Evolutionary conservation across 2,888 invertebrate genomes (phyloP).

Genomic region (Muscina levida): DNA sequence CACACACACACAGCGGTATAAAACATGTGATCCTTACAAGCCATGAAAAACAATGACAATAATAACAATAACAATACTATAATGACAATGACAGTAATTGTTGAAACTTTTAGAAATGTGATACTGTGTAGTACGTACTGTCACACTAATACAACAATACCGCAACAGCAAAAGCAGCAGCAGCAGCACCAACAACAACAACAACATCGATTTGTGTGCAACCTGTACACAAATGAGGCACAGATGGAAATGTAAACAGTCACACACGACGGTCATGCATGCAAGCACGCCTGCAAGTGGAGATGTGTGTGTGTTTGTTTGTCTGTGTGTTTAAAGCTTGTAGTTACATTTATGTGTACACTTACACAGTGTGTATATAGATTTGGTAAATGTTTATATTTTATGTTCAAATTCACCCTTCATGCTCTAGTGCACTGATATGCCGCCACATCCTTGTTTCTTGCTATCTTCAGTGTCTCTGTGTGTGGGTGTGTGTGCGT

Average conservation of each 20-base stretch:
- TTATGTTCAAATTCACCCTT: neutral
- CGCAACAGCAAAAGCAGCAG: constrained; percentile 54
- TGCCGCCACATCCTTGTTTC: too few species aligned
- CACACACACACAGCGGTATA: too few species aligned
- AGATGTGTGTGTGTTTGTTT: neutral
- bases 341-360: constrained; percentile 11
- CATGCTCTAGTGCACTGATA: too few species aligned
- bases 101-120: neutral
- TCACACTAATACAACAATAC: constrained; percentile 21
- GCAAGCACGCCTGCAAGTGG: neutral
- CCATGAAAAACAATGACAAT: constrained; percentile 20
- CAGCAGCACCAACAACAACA: constrained; percentile 49
- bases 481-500: too few species aligned
- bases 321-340: neutral
- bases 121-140: neutral
- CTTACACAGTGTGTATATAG: neutral
- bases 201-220: constrained; percentile 25
- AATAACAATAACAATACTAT: constrained; percentile 19
- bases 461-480: too few species aligned
- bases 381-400: constrained; percentile 28
- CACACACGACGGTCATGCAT: too few species aligned
- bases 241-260: constrained; percentile 17
- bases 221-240: constrained; percentile 4
- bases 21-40: too few species aligned
- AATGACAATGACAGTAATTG: constrained; percentile 16